Conservation (phyloP, 2,888 invertebrate genomes). For the Tinea semifulvella region DNA sequence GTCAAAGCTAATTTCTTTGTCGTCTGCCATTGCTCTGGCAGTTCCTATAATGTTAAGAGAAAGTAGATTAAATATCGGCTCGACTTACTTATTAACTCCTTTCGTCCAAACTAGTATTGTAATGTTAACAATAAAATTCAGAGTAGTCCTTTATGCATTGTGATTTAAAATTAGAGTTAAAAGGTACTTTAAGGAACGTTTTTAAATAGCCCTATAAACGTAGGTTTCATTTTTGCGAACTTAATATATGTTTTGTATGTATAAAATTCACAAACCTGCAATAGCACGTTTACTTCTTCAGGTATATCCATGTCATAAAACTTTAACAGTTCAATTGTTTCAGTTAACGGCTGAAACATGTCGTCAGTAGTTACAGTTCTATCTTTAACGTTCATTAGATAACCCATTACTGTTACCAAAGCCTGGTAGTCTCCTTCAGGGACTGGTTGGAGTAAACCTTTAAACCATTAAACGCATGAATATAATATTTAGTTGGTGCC, state of each 20-base stretch:
- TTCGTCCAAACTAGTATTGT: too few species aligned
- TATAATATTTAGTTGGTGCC: too few species aligned
- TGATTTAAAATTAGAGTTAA: too few species aligned
- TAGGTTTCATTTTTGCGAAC: too few species aligned
- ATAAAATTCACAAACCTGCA: slow-evolving; percentile 68
- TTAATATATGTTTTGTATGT: too few species aligned
- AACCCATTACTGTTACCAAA: slow-evolving; percentile 93
- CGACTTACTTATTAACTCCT: too few species aligned
- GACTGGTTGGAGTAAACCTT: slow-evolving; percentile 71
- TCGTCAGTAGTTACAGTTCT: slow-evolving; percentile 87
- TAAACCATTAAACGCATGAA: too few species aligned
- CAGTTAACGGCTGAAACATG: slow-evolving; percentile 94
- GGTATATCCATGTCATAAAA: slow-evolving; percentile 97
- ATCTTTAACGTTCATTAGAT: slow-evolving; percentile 91
- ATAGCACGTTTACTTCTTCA: slow-evolving; percentile 91
- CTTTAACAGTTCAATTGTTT: slow-evolving; percentile 91
- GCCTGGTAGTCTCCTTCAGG: slow-evolving; percentile 90
- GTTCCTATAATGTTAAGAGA: slow-evolving; percentile 65
- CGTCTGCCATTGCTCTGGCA: slow-evolving; percentile 96
- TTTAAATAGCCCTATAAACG: too few species aligned
- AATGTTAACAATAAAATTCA: too few species aligned
- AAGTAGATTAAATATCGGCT: too few species aligned
- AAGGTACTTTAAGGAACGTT: too few species aligned
- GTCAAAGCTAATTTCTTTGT: slow-evolving; percentile 92
- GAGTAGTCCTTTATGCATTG: too few species aligned